A percentile compares a stretch with the other conserved stretches of the same genome.
Evolutionary conservation across 2,888 invertebrate genomes (phyloP).

Genomic region (Diaphora mendica): DNA sequence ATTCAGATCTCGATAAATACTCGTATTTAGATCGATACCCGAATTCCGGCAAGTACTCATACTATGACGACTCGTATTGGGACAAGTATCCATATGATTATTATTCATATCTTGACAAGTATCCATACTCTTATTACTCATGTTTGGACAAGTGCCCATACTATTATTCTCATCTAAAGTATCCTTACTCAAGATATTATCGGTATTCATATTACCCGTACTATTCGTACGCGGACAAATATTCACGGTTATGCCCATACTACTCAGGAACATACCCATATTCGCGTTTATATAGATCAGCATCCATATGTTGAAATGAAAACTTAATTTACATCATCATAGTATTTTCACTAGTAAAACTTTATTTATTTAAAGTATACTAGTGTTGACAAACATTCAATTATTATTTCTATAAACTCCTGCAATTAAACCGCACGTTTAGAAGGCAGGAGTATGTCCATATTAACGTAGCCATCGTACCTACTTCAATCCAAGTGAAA

Average conservation of each 20-base stretch:
- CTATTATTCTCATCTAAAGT: slow-evolving; percentile 2
- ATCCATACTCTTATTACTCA: slow-evolving; percentile 16
- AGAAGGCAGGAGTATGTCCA: slow-evolving; percentile 3
- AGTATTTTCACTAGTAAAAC: slow-evolving; percentile 4
- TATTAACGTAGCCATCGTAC: not conserved
- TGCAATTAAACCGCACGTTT: not conserved
- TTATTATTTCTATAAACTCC: not conserved
- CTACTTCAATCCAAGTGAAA: no score
- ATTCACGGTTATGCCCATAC: slow-evolving; percentile 12
- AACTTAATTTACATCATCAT: not conserved
- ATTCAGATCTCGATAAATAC: slow-evolving; percentile 6
- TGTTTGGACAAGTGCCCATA: not conserved
- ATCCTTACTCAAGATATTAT: slow-evolving; percentile 12
- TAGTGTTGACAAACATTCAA: not conserved
- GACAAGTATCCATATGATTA: slow-evolving; percentile 13
- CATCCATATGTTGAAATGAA: slow-evolving; percentile 1
- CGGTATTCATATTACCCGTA: slow-evolving; percentile 9
- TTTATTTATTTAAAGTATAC: slow-evolving; percentile 7
- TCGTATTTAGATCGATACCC: slow-evolving; percentile 4
- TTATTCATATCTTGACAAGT: slow-evolving; percentile 16
- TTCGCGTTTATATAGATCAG: slow-evolving; percentile 11
- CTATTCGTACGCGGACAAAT: slow-evolving; percentile 7
- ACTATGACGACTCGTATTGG: slow-evolving; percentile 1
- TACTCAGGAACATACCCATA: slow-evolving; percentile 16
- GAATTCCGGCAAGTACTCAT: not conserved